These are phyloP conservation scores for Himalopsyche tibetana DNA, from an alignment of 2,888 invertebrate species.

Conservation along the genomic window DNA sequence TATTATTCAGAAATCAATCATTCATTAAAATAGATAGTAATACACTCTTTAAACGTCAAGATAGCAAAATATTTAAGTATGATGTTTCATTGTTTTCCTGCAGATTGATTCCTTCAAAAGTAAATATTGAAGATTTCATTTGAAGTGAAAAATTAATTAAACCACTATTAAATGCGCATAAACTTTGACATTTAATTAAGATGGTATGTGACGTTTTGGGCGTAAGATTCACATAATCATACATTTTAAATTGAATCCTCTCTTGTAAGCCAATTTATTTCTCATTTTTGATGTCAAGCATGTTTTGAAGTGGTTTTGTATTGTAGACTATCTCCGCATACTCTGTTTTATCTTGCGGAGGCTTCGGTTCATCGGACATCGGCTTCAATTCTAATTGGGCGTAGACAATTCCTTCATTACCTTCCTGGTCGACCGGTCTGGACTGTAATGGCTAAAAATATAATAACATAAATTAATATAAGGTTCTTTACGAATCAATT, in stretches of 20 bases:
- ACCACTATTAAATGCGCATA: no score
- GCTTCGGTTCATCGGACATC: constrained; percentile 67
- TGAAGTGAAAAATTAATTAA: no score
- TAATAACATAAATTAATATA: constrained; percentile 1
- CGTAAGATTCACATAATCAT: background rate
- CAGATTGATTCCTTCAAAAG: no score
- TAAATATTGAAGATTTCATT: no score
- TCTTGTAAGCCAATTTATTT: background rate
- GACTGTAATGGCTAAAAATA: constrained; percentile 69
- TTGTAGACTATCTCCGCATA: constrained; percentile 91
- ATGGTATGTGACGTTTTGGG: background rate
- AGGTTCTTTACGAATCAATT: background rate
- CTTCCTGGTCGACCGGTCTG: constrained; percentile 68
- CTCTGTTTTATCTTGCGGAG: constrained; percentile 82
- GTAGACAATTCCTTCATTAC: constrained; percentile 83
- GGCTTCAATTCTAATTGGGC: constrained; percentile 82
- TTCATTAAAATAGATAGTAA: no score
- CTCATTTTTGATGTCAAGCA: constrained; percentile 57
- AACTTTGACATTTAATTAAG: background rate
- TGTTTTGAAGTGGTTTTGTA: constrained; percentile 74
- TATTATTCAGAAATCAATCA: no score
- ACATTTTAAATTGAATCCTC: background rate
- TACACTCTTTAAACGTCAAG: no score
- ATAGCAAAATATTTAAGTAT: no score
- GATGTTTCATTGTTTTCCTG: no score